Percentiles rank a stretch among this genome's conserved stretches.
These are phyloP conservation scores for Cataglyphis albicans DNA, from an alignment of 2,888 invertebrate genomes.

Conservation along the genomic window DNA sequence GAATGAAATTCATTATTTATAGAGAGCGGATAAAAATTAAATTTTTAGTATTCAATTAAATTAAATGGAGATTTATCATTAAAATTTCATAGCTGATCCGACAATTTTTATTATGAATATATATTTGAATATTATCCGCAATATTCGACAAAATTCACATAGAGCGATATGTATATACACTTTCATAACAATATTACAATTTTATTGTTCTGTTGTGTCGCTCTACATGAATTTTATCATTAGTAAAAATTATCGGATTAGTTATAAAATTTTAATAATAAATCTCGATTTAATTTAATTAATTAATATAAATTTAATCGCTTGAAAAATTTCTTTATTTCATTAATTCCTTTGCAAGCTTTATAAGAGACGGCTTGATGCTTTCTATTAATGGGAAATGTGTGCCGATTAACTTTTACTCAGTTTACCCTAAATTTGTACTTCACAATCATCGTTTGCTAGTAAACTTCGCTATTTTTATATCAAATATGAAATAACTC, in stretches of 20 bases:
- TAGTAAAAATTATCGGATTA: not conserved
- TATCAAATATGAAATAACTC: not conserved
- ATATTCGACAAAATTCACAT: not conserved
- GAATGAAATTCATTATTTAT: constrained; percentile 20
- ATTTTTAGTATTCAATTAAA: not conserved
- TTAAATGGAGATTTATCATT: constrained; percentile 24
- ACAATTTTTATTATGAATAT: not conserved
- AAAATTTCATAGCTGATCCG: not conserved
- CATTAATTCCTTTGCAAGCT: not conserved
- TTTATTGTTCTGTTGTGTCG: too few species aligned
- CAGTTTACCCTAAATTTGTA: not conserved
- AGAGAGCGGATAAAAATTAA: constrained; percentile 20
- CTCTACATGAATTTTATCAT: too few species aligned
- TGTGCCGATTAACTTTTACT: not conserved
- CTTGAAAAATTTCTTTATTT: constrained; percentile 3
- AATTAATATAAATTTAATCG: not conserved
- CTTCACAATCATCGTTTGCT: not conserved
- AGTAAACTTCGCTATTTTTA: not conserved
- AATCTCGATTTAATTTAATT: constrained; percentile 22
- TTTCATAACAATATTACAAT: too few species aligned
- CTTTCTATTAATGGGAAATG: constrained; percentile 4
- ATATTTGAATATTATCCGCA: not conserved
- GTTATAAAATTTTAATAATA: not conserved
- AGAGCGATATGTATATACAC: too few species aligned
- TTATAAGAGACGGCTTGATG: not conserved